Percentiles rank a stretch among this genome's conserved stretches.
Evolutionary conservation across 2,113 vertebrate genomes (phyloP).

Genomic region (Lagopus leucura): DNA sequence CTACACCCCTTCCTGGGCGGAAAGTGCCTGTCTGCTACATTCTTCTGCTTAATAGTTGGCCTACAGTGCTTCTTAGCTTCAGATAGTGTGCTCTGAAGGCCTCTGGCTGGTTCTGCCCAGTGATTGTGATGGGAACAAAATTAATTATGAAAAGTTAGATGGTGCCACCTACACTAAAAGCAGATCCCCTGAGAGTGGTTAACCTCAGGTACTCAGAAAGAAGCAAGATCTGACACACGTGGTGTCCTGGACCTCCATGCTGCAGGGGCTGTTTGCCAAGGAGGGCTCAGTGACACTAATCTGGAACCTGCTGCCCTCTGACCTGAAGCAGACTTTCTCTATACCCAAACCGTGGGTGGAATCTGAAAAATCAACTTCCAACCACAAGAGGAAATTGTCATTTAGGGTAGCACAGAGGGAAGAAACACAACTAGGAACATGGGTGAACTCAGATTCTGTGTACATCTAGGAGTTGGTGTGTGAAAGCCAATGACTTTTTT

Average conservation of each 20-base stretch:
- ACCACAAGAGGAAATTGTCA: not conserved
- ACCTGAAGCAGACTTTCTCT: not conserved
- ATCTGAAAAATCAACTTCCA: not conserved
- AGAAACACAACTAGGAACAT: not conserved
- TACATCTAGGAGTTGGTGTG: not conserved
- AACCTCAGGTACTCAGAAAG: not conserved
- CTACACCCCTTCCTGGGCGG: not conserved
- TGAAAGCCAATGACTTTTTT: not conserved
- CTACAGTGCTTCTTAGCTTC: not conserved
- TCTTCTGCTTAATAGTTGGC: not conserved
- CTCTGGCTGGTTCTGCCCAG: accelerated
- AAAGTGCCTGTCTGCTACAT: accelerated
- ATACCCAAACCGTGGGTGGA: not conserved
- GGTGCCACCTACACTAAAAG: accelerated
- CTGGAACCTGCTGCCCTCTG: not conserved
- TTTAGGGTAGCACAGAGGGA: not conserved
- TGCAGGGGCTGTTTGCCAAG: accelerated
- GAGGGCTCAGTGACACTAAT: accelerated
- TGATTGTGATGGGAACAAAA: not conserved
- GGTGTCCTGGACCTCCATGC: not conserved
- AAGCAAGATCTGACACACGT: not conserved
- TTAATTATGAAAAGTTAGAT: not conserved
- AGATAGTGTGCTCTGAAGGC: accelerated
- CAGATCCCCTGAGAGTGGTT: not conserved
- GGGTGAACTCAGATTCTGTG: not conserved